Percentiles rank a stretch among this genome's conserved stretches.
phyloP scores from a whole-genome alignment of 2,888 invertebrate genomes.

The Atherix ibis region DNA sequence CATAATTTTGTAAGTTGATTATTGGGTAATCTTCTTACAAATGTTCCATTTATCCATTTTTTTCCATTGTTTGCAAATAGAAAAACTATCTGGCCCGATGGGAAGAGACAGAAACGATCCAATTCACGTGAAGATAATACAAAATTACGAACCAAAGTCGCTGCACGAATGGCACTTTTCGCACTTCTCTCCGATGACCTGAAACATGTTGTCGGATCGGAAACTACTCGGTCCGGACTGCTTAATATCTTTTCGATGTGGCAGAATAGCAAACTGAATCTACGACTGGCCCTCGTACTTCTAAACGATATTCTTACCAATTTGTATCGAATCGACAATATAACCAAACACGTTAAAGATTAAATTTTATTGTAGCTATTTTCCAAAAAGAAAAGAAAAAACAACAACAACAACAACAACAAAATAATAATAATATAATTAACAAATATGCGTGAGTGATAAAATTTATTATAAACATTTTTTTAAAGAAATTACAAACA shows the following conservation, averaged over 20 bases:
- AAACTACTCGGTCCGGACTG: slow-evolving; percentile 40
- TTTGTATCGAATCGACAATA: slow-evolving; percentile 30
- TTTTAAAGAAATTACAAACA: too few species aligned
- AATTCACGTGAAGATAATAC: slow-evolving; percentile 14
- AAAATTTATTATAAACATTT: too few species aligned
- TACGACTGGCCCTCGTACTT: slow-evolving; percentile 39
- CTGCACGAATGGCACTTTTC: slow-evolving; percentile 61
- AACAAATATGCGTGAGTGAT: too few species aligned
- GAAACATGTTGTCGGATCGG: slow-evolving; percentile 41
- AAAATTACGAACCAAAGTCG: slow-evolving; percentile 52
- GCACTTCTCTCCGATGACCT: slow-evolving; percentile 52
- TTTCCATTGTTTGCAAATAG: too few species aligned
- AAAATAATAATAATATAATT: too few species aligned
- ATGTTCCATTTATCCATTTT: slow-evolving; percentile 4
- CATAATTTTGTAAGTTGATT: slow-evolving; percentile 11
- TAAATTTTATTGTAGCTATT: too few species aligned
- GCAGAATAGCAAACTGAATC: slow-evolving; percentile 41
- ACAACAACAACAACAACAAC: too few species aligned
- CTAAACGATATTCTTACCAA: slow-evolving; percentile 40
- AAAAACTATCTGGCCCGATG: slow-evolving; percentile 45
- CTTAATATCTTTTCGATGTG: slow-evolving; percentile 41
- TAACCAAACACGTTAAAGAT: slow-evolving; percentile 14
- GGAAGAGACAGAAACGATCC: slow-evolving; percentile 17
- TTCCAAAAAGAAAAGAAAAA: too few species aligned
- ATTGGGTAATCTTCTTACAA: slow-evolving; percentile 8